These are phyloP conservation scores for Pseudopipra pipra DNA, from an alignment of 2,113 vertebrate species.

Conservation along the genomic window DNA sequence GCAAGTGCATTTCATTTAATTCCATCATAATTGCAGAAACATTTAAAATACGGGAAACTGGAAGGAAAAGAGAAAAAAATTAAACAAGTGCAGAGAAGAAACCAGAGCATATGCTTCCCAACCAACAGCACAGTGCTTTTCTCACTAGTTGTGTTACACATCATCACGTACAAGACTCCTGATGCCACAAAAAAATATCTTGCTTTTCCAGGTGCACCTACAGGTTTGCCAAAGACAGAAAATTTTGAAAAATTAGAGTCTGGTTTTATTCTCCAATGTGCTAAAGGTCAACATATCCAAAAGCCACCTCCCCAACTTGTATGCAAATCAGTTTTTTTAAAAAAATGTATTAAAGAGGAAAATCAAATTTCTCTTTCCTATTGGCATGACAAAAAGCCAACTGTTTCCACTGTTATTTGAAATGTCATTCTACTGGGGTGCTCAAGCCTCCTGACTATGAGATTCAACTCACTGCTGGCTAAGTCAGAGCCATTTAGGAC, in stretches of 20 bases:
- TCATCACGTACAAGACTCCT: neutral
- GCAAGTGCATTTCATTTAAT: neutral
- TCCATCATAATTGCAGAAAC: neutral
- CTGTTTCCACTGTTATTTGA: neutral
- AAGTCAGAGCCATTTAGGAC: neutral
- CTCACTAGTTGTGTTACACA: neutral
- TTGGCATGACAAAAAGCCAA: neutral
- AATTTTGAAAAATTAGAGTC: neutral
- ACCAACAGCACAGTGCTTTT: neutral
- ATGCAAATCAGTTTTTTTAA: neutral
- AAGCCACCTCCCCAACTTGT: neutral
- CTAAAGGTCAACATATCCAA: neutral
- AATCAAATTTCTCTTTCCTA: neutral
- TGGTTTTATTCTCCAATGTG: accelerated
- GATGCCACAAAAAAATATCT: neutral
- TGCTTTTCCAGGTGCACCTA: neutral
- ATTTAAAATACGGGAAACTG: neutral
- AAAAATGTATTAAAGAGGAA: neutral
- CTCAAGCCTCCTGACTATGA: neutral
- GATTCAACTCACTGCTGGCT: neutral
- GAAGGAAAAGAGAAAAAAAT: neutral
- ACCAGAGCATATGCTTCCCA: neutral
- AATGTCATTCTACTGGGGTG: neutral
- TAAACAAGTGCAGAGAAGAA: neutral
- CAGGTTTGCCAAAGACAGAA: neutral